phyloP scores from a whole-genome alignment of 2,797 vertebrate species.

The Salmo trutta region DNA sequence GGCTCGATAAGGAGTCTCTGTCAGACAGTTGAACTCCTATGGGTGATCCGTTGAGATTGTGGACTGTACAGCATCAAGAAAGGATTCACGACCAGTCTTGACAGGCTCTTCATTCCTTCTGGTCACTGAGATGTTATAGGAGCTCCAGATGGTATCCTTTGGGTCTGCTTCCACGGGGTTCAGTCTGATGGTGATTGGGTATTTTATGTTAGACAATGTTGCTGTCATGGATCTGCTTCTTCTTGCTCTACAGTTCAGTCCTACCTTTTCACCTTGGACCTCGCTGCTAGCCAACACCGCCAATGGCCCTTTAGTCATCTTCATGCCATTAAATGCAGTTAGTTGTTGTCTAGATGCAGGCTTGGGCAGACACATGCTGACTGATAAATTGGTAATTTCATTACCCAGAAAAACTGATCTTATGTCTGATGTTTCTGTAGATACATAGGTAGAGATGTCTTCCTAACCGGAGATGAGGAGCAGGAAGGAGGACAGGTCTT shows the following conservation, averaged over 20 bases:
- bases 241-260: not conserved
- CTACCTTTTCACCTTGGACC: not conserved
- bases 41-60: not conserved
- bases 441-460: constrained; percentile 63
- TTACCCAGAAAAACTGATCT: constrained; percentile 41
- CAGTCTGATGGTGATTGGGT: not conserved
- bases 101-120: not conserved
- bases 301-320: not conserved
- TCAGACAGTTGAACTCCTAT: not conserved
- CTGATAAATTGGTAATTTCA: not conserved
- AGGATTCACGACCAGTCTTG: not conserved
- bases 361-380: not conserved
- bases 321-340: not conserved
- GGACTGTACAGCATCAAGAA: not conserved
- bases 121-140: not conserved
- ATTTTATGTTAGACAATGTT: not conserved
- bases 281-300: not conserved
- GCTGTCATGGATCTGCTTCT: not conserved
- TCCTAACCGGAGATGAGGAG: constrained; percentile 53
- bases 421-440: constrained; percentile 71
- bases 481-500: constrained; percentile 26
- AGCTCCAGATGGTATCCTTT: not conserved
- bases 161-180: not conserved
- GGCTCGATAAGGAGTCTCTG: not conserved
- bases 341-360: not conserved